Evolutionary conservation across 2,797 vertebrate species (phyloP).

Genomic region (Sebastes jordani): DNA sequence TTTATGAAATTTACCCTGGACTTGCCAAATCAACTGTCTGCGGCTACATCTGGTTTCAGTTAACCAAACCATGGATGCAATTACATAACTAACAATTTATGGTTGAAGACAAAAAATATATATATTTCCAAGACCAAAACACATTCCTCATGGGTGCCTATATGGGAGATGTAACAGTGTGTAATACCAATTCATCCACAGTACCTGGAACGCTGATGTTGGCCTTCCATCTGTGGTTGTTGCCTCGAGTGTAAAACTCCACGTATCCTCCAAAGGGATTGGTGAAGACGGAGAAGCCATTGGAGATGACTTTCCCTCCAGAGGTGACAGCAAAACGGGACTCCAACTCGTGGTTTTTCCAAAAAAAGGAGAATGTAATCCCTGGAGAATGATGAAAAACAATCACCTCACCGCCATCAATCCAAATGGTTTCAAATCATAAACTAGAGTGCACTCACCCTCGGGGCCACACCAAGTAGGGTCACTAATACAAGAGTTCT

Average conservation of each 20-base stretch:
- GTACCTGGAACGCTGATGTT: constrained; percentile 91
- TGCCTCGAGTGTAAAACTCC: constrained; percentile 89
- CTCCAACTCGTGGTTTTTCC: constrained; percentile 88
- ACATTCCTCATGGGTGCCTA: constrained; percentile 6
- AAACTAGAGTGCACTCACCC: constrained; percentile 80
- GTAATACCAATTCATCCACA: background rate
- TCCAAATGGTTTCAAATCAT: background rate
- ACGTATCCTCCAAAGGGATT: constrained; percentile 86
- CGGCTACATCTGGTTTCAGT: constrained; percentile 54
- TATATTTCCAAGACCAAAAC: constrained; percentile 25
- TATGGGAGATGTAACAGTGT: background rate
- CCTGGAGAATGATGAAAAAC: constrained; percentile 74
- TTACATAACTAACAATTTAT: constrained; percentile 47
- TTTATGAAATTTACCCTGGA: constrained; percentile 10
- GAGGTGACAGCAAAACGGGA: constrained; percentile 83
- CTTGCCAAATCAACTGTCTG: constrained; percentile 36
- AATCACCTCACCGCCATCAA: background rate
- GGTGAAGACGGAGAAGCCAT: constrained; percentile 91
- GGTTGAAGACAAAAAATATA: constrained; percentile 27
- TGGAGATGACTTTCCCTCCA: constrained; percentile 92
- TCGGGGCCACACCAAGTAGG: constrained; percentile 90
- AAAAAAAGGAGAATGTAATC: constrained; percentile 98
- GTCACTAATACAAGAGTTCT: constrained; percentile 92
- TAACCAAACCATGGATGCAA: constrained; percentile 47
- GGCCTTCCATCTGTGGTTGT: constrained; percentile 89